A percentile compares a stretch with the other conserved stretches of the same genome.
phyloP scores from a whole-genome alignment of 64 coral and sea anemone species.

The Actinia tenebrosa region DNA sequence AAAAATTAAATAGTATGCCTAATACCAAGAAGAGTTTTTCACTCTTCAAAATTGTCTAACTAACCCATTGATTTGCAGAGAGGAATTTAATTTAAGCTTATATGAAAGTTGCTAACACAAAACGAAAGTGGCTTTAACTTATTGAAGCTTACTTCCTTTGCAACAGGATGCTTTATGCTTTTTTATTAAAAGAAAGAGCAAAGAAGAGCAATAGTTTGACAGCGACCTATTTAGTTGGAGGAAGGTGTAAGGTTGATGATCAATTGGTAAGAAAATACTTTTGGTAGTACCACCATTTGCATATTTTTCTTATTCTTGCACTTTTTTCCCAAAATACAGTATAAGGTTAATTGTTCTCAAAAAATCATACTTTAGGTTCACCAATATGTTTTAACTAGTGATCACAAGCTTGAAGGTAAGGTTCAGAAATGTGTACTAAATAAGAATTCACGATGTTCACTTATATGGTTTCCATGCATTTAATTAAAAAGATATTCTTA shows the following conservation, averaged over 20 bases:
- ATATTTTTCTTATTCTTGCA: not conserved
- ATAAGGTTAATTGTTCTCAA: not conserved
- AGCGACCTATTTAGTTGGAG: slow-evolving; percentile 77
- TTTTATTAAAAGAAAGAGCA: slow-evolving; percentile 51
- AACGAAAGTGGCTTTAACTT: not conserved
- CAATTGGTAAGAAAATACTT: not conserved
- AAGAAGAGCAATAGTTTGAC: slow-evolving; percentile 21
- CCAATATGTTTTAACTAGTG: slow-evolving; percentile 47
- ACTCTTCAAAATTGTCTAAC: not conserved
- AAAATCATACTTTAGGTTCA: slow-evolving; percentile 38
- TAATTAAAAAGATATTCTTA: not conserved
- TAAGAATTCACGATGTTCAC: too few relatives aligned
- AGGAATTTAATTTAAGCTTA: slow-evolving; percentile 12
- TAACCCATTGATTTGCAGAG: not conserved
- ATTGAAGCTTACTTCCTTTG: not conserved
- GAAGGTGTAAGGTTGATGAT: slow-evolving; percentile 26
- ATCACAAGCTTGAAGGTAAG: slow-evolving; percentile 67
- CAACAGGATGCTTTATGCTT: slow-evolving; percentile 83
- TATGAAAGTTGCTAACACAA: not conserved
- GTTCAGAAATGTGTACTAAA: not conserved
- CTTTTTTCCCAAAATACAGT: not conserved
- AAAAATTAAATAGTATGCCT: not conserved
- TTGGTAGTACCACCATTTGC: not conserved
- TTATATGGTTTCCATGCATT: not conserved
- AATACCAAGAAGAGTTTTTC: not conserved